Evolutionary conservation across 2,113 vertebrate species (phyloP).

Genomic region (Australoheros scitulus): DNA sequence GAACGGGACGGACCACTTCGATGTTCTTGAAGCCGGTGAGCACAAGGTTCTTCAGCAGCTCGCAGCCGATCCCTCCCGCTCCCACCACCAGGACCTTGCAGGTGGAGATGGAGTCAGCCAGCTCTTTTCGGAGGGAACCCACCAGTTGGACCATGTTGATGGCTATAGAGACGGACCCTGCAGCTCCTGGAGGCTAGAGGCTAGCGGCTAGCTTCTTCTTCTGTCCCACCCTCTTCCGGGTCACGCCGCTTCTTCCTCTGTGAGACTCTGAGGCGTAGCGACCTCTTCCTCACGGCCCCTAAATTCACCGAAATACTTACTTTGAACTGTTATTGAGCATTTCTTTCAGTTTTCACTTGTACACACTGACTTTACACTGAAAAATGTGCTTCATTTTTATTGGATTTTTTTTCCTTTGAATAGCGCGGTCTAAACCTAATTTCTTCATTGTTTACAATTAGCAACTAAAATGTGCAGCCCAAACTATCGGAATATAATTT

Average conservation of each 20-base stretch:
- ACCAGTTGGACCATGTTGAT: slow-evolving; percentile 83
- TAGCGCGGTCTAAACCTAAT: background rate
- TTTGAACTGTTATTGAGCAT: no score
- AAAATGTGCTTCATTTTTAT: no score
- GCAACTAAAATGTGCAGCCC: background rate
- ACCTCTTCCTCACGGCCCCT: background rate
- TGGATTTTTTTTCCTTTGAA: background rate
- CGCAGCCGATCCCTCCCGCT: slow-evolving; percentile 95
- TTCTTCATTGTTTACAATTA: background rate
- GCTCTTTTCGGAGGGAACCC: slow-evolving; percentile 86
- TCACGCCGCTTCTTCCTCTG: background rate
- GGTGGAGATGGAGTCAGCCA: slow-evolving; percentile 86
- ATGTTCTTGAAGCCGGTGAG: slow-evolving; percentile 93
- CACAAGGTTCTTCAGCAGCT: slow-evolving; percentile 94
- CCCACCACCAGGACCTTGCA: slow-evolving; percentile 91
- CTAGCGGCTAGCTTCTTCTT: slow-evolving; percentile 52
- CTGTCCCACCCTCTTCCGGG: slow-evolving; percentile 32
- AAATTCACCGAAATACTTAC: background rate
- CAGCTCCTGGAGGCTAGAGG: slow-evolving; percentile 48
- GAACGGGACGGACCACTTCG: slow-evolving; percentile 86
- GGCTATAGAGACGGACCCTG: slow-evolving; percentile 37
- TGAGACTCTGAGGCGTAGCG: background rate
- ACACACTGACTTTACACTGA: no score
- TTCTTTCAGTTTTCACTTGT: no score
- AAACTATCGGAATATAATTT: no score